Percentiles rank a stretch among this genome's conserved stretches.
Evolutionary conservation across 1,140 invertebrate genomes (phyloP).

Genomic region (Drosophila pruinosa): DNA sequence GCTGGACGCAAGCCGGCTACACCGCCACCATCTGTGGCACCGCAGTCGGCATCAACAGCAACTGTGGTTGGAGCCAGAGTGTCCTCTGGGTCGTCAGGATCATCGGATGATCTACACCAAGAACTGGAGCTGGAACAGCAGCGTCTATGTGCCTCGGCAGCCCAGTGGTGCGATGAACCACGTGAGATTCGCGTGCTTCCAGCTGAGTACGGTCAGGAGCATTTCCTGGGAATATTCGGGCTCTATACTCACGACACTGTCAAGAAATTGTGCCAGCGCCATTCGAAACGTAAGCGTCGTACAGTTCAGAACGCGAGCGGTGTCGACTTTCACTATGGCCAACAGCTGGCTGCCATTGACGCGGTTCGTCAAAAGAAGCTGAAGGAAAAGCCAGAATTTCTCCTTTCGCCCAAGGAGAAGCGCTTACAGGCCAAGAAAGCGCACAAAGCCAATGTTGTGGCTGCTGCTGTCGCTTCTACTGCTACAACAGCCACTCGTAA

Average conservation of each 20-base stretch:
- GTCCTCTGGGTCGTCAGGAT: conserved; percentile 56
- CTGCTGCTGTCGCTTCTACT: not conserved
- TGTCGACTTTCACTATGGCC: conserved; percentile 80
- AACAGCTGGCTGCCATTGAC: conserved; percentile 63
- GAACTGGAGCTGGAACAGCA: conserved; percentile 55
- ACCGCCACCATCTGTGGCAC: not conserved
- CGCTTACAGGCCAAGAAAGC: conserved; percentile 62
- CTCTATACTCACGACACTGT: conserved; percentile 67
- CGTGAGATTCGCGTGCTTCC: conserved; percentile 58
- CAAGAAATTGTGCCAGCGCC: conserved; percentile 69
- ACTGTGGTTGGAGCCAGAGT: too few relatives aligned
- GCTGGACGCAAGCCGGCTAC: conserved; percentile 11
- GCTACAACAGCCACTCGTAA: conserved; percentile 37
- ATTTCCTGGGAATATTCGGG: conserved; percentile 68
- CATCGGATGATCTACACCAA: conserved; percentile 65
- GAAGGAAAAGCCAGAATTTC: conserved; percentile 65
- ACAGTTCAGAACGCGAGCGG: conserved; percentile 75
- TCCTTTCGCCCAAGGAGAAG: conserved; percentile 68
- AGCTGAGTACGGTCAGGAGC: conserved; percentile 69
- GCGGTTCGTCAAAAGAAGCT: conserved; percentile 55
- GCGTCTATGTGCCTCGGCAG: conserved; percentile 44
- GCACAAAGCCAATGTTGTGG: conserved; percentile 16
- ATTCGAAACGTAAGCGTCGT: conserved; percentile 79
- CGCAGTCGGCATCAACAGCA: not conserved
- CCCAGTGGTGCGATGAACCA: conserved; percentile 63